Evolutionary conservation across 2,888 invertebrate genomes (phyloP), one percentile per base, ranked within the genome.

Genomic region (Dromius quadrimaculatus): DNA sequence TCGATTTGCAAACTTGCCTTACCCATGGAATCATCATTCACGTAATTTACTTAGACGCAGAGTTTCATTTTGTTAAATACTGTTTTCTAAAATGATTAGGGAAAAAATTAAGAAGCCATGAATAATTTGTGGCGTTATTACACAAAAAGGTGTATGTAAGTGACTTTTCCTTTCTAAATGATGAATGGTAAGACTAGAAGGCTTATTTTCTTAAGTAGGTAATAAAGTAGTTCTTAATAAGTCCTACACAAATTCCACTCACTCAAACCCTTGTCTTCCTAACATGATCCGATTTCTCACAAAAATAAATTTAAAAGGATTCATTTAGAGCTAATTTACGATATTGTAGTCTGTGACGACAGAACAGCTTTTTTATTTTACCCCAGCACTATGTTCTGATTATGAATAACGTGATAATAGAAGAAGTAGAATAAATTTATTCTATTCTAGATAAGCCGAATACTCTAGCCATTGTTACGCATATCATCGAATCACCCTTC

Each of bases 371-470:
- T 11, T 41, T 15, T 15, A n/a, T 41, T 41, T 41, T 15, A 15
- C 13, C 41, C 41, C 1, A 15, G 15, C 41, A 28, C 13, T 13
- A 28, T 54, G 28, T 54, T 15, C 50, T 54, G 50, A 54, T 54
- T 54, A 54, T 54, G 50, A 54, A 54, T 54, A 54, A 54, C 28
- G 28, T 54, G 50, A 54, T 54, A 54, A 54, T 54, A 23, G 28
- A 6, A 2, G 28, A 13, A 54, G 23, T 54, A 54, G 50, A 54
- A 54, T 54, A 54, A 28, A 54, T 54, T 28, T 54, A 13, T 54
- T 54, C 50, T 28, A 41, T 15, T 54, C 15, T 8, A 15, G 50
- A 54, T 54, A 54, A 54, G 50, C 23, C 15, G 5, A 1, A 15
- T 41, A 15, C 41, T 15, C 15, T 9, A n/a, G 15, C 23, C 28